Percentiles rank a stretch among this genome's conserved stretches.
Conservation (phyloP, 2,888 invertebrate genomes). For the Hydrotaea cyrtoneurina region DNA sequence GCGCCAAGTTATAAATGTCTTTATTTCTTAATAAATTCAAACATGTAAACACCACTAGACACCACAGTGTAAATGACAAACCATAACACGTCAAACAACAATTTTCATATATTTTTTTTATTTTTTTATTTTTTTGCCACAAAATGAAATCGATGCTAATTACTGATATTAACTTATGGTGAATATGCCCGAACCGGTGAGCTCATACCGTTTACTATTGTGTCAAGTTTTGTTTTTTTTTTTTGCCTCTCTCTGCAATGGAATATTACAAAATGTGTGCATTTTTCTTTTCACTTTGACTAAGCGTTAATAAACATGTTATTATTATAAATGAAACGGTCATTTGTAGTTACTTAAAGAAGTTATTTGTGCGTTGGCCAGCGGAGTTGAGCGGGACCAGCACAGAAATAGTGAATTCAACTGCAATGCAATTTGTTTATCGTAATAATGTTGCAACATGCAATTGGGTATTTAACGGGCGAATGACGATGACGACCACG, state of each 20-base stretch:
- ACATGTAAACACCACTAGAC: neutral
- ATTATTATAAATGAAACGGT: constrained; percentile 16
- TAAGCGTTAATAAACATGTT: constrained; percentile 27
- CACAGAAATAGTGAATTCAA: constrained; percentile 14
- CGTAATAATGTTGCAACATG: constrained; percentile 60
- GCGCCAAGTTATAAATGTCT: neutral
- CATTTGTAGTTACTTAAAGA: constrained; percentile 26
- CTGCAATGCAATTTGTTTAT: constrained; percentile 24
- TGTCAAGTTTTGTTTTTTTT: neutral
- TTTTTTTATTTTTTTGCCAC: constrained; percentile 3
- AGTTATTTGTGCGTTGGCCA: neutral
- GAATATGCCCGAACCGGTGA: neutral
- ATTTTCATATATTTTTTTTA: constrained; percentile 9
- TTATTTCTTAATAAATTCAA: constrained; percentile 8
- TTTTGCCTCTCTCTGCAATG: constrained; percentile 6
- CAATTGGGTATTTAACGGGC: constrained; percentile 58
- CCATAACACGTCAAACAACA: constrained; percentile 27
- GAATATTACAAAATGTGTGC: neutral
- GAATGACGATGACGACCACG: neutral
- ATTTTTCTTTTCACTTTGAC: neutral
- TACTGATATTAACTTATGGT: constrained; percentile 20
- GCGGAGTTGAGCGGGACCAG: neutral
- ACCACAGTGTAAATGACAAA: neutral
- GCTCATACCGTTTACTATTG: neutral
- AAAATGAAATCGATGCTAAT: constrained; percentile 23